Evolutionary conservation across 2,888 invertebrate species (phyloP).

Genomic region (Brachyopa scutellaris): DNA sequence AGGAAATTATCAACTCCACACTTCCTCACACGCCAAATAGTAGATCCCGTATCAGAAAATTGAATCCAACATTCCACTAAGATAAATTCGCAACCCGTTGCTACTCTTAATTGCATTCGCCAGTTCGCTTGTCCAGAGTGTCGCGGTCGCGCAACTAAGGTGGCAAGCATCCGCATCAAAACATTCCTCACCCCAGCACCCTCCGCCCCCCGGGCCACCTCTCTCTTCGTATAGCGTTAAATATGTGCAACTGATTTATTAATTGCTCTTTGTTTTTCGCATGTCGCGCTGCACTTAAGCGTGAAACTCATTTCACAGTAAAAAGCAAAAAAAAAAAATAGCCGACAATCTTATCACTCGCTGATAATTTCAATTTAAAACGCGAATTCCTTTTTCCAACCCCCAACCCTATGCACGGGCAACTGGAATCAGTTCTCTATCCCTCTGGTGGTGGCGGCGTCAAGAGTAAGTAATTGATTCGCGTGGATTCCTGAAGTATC

Average conservation of each 20-base stretch:
- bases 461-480: slow-evolving; percentile 72
- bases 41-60: slow-evolving; percentile 55
- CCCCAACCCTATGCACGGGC: background rate
- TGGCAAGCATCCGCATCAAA: slow-evolving; percentile 49
- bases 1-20: slow-evolving; percentile 32
- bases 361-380: slow-evolving; percentile 66
- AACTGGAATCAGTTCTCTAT: slow-evolving; percentile 41
- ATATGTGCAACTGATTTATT: slow-evolving; percentile 69
- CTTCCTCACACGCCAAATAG: slow-evolving; percentile 23
- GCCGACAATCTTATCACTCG: slow-evolving; percentile 50
- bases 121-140: background rate
- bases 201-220: no score
- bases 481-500: slow-evolving; percentile 70
- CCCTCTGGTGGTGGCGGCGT: slow-evolving; percentile 36
- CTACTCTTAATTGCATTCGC: slow-evolving; percentile 49
- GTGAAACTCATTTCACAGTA: slow-evolving; percentile 56
- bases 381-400: slow-evolving; percentile 40
- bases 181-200: slow-evolving; percentile 27
- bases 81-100: slow-evolving; percentile 39
- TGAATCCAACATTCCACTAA: slow-evolving; percentile 53
- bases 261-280: slow-evolving; percentile 65
- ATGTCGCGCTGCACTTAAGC: slow-evolving; percentile 69
- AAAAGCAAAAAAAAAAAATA: background rate
- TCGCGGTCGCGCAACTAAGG: slow-evolving; percentile 8
- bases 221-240: no score